phyloP scores from a whole-genome alignment of 2,797 vertebrate genomes.

The Sphenopsis melanotis region DNA sequence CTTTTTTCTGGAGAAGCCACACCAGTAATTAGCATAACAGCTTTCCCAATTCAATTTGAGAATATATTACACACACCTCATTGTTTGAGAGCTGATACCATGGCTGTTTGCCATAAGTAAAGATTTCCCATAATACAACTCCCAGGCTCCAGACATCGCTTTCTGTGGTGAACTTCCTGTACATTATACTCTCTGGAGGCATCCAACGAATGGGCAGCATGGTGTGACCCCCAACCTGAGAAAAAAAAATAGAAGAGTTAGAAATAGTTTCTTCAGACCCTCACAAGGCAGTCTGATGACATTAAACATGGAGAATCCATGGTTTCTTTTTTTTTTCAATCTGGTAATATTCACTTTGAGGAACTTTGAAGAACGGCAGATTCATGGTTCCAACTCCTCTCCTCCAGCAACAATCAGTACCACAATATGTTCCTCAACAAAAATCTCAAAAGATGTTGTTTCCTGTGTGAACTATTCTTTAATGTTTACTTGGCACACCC shows the following conservation, averaged over 20 bases:
- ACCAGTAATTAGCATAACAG: neutral
- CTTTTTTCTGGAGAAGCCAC: neutral
- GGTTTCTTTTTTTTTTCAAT: neutral
- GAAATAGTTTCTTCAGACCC: neutral
- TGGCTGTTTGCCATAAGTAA: slow-evolving; percentile 98
- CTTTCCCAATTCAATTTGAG: neutral
- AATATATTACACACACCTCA: slow-evolving; percentile 80
- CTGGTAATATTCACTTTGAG: neutral
- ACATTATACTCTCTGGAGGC: slow-evolving; percentile 99
- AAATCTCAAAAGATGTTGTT: neutral
- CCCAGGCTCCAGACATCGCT: slow-evolving; percentile 98
- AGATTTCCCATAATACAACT: slow-evolving; percentile 98
- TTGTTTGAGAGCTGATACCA: slow-evolving; percentile 99
- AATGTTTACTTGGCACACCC: neutral
- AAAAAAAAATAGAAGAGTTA: neutral
- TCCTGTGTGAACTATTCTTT: neutral
- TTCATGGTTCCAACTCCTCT: neutral
- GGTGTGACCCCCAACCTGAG: slow-evolving; percentile 94
- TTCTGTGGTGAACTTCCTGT: slow-evolving; percentile 98
- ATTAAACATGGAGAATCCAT: neutral
- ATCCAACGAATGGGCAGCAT: slow-evolving; percentile 99
- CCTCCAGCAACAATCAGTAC: neutral
- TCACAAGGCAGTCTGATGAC: neutral
- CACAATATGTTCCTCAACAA: neutral
- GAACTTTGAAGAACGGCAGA: neutral